Base-by-base conservation (phyloP, 2,113 vertebrate genomes). In the Chitala chitala region DNA sequence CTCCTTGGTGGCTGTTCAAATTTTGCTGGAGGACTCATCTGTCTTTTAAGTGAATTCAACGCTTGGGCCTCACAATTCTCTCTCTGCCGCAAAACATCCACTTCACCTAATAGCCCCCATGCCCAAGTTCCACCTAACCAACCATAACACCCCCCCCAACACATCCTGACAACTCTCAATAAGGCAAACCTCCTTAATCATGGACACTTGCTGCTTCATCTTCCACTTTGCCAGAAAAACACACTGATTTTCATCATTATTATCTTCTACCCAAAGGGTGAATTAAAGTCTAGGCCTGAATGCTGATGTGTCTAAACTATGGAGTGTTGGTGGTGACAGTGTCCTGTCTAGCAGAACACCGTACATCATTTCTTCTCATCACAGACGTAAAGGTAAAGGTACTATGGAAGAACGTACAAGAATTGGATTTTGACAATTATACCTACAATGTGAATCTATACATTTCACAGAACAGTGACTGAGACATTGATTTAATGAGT, bases 1-100 rank as follows among this genome's bases (percentile, higher is more conserved):
- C 83, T 86, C 84, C 84, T 82, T 74, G 75, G 84, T 86, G 85
- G 81, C 77, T 86, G 83, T 76, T 74, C 75, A 86, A 85, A 84
- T 85, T 80, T 77, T 77, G 79, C 81, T 78, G 58, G n/a, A 84
- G 81, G 83, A 84, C 83, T 81, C 75, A 38, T 78, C 77, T 86
- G 84, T 86, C 83, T 87, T 81, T 77, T 81, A 85, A 89, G 86
- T 78, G 77, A 84, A 89, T 87, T 87, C 79, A 85, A 81, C 80
- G 74, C 78, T 66, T 72, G 38, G 73, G 13, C 44, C 74, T 33
- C 7, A 50, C 68, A 13, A 9, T 59, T 69, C 77, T 81, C 84
- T 80, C 68, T 81, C 75, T 80, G 15, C 66, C 3, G 6, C 76
- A 75, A 59, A 78, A 82, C 84, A 84, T 44, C 66, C 46, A 51